Conservation (phyloP, 2,797 vertebrate species). For the Notamacropus eugenii region DNA sequence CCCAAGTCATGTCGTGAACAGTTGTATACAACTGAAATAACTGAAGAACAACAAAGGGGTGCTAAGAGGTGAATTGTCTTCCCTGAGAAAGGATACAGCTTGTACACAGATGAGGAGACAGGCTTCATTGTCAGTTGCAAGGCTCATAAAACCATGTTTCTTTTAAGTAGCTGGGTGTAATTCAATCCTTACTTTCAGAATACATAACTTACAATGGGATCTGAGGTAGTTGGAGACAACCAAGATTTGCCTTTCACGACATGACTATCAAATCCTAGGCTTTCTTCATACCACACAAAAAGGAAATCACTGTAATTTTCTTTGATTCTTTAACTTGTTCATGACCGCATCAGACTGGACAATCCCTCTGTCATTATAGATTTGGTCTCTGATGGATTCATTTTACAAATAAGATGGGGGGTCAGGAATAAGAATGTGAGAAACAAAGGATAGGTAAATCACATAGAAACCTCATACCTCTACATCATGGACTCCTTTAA, state of each 20-base stretch:
- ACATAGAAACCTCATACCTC: not conserved
- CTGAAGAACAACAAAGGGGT: no score
- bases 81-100: not conserved
- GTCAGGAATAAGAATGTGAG: not conserved
- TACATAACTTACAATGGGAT: not conserved
- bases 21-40: no score
- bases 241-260: not conserved
- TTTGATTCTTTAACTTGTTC: not conserved
- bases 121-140: not conserved
- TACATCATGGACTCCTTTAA: not conserved
- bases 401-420: not conserved
- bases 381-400: not conserved
- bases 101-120: not conserved
- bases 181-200: constrained; percentile 1
- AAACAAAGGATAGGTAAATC: not conserved
- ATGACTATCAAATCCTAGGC: not conserved
- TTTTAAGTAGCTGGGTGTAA: not conserved
- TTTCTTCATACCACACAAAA: not conserved
- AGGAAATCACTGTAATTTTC: not conserved
- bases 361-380: not conserved
- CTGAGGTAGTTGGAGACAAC: not conserved
- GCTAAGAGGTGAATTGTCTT: no score
- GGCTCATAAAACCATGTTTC: not conserved
- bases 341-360: not conserved
- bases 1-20: no score